Base-by-base conservation (phyloP, 2,888 invertebrate genomes). In the Sinopyrophorus schimmeli region DNA sequence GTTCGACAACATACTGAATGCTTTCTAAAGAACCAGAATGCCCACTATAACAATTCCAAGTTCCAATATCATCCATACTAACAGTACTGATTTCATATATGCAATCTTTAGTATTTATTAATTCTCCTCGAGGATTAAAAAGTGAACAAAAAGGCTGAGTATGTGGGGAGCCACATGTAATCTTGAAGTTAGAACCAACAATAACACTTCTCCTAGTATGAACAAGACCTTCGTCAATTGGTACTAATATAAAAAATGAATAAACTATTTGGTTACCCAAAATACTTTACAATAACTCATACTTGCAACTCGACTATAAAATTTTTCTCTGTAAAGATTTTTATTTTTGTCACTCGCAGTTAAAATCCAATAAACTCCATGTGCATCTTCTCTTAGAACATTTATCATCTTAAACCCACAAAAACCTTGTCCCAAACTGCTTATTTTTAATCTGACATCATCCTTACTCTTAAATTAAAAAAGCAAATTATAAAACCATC, bases 21-120 rank as follows among this genome's bases (percentile, higher is more conserved):
- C 46, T 37, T 35, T 53, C 47, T 39, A 54, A 53, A 3, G 34
- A 37, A 17, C 39, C 34, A 5, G 24, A 15, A 18, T 27, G 11
- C 14, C 56, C 56, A 14, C 37, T 30, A 1, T 27, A 17, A 34
- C 58, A 58, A 11, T 26, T 44, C 58, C 58, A 58, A 12, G 24
- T 44, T n/a, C 58, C 58, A 16, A 49, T 32, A 11, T 38, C 40
- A 14, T 47, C 18, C 11, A 41, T 42, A 11, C 18, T 3, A 17
- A 38, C 9, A n/a, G 24, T 6, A 5, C 31, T 24, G n/a, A 20
- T 39, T 6, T 15, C 31, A 18, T 41, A 40, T 10, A 15, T 30
- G 15, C 37, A 37, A 20, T 37, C 15, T 2, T 3, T 18, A 12
- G 34, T 23, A 6, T 30, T 24, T n/a, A 56, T 40, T 9, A 53